Evolutionary conservation across 2,113 vertebrate genomes (phyloP).

Genomic region (Galemys pyrenaicus): DNA sequence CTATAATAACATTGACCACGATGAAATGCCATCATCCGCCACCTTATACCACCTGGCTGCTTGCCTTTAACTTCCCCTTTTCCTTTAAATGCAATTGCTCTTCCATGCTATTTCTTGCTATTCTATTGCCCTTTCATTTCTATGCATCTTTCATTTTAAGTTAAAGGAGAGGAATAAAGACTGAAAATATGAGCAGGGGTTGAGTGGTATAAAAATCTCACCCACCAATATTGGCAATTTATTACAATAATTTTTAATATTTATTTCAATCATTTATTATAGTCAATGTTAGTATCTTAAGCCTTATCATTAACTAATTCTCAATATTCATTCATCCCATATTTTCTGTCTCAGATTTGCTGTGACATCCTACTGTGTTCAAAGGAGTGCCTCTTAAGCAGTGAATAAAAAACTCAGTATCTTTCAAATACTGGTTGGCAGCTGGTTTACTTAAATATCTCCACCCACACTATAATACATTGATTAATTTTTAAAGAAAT

Average conservation of each 20-base stretch:
- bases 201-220: neutral
- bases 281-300: neutral
- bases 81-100: neutral
- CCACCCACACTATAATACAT: neutral
- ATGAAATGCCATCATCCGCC: fast-evolving
- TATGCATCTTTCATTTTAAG: neutral
- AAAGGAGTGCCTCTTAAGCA: neutral
- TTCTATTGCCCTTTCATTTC: neutral
- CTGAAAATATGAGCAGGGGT: neutral
- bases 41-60: too few species aligned
- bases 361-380: neutral
- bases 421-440: neutral
- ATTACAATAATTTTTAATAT: neutral
- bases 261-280: neutral
- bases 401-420: neutral
- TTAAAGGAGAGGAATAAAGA: neutral
- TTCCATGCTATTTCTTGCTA: neutral
- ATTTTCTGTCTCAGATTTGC: neutral
- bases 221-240: neutral
- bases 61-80: neutral
- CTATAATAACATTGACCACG: neutral
- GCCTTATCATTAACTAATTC: neutral
- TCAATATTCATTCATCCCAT: neutral
- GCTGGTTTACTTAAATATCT: constrained; percentile 30
- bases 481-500: constrained; percentile 67